These are phyloP conservation scores for Eleutherodactylus coqui DNA, from an alignment of 2,797 vertebrate species.

Conservation along the genomic window DNA sequence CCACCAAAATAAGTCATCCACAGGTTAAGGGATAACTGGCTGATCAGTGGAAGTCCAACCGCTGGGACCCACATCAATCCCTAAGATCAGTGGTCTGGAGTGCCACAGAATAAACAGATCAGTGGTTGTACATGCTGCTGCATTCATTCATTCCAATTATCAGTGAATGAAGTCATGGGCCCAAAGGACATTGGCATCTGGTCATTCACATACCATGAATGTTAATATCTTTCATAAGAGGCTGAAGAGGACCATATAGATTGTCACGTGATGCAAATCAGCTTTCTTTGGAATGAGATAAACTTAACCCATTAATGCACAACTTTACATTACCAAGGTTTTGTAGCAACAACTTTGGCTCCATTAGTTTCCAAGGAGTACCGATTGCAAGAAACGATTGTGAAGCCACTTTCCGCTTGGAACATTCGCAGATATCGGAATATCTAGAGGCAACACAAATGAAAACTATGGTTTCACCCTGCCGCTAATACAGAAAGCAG, in stretches of 20 bases:
- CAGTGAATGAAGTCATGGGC: neutral
- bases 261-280: neutral
- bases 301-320: neutral
- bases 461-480: neutral
- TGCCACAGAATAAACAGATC: no score
- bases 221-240: neutral
- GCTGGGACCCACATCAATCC: no score
- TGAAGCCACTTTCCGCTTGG: conserved; percentile 89
- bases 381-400: conserved; percentile 87
- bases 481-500: neutral
- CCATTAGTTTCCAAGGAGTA: conserved; percentile 94
- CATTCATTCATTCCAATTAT: no score
- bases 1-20: no score
- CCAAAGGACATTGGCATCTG: neutral
- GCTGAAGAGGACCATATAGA: neutral
- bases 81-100: no score
- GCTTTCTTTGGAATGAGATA: no score
- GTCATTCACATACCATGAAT: neutral
- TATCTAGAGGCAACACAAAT: conserved; percentile 75
- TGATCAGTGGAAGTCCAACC: no score
- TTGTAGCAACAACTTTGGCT: conserved; percentile 88
- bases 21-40: no score
- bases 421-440: conserved; percentile 90
- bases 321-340: conserved; percentile 81
- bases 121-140: no score